Evolutionary conservation across 2,113 vertebrate species (phyloP), one percentile per base, ranked within the genome.

Genomic region (Psammodynastes pulverulentus): DNA sequence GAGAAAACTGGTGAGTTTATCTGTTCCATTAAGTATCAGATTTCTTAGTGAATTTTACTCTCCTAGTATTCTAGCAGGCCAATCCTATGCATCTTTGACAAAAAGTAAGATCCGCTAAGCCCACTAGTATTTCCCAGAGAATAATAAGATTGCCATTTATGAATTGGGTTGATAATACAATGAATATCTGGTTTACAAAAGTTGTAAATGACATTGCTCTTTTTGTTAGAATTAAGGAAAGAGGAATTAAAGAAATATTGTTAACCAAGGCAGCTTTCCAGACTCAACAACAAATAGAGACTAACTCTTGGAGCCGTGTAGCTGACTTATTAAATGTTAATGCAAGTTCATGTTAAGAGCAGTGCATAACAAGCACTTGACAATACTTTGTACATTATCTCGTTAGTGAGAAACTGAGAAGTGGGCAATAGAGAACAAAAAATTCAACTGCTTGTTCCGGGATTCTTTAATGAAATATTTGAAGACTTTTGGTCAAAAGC

Each of bases 1-100:
- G 98, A 98, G 85, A 99, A 98, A 96, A 95, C 97, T 4, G 98
- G 99, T 99, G 95, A 98, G 98, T 98, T 86, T 43, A 79, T 1
- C 39, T 92, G 2, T 39, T 92, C 54, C 17, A 46, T 94, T 26
- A 53, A 91, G 1, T 93, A 62, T 26, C 4, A 56, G 17, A 12
- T 84, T 49, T 89, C 23, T 26, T 90, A 29, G 0, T 56, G 92
- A 9, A 6, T 94, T n/a, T 49, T 45, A 89, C 0, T n/a, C 29
- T 58, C 62, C 13, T 88, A 29, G 84, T 88, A 88, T 84, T 23
- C 0, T 2, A 7, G 23, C 53, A n/a, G 53, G 1, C 84, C n/a
- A 0, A 39, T 0, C 5, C 86, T 87, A 34, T 23, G 45, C 23
- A 93, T 39, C 17, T 24, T 92, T 85, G 26, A 23, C 34, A 10